Percentiles rank a stretch among this genome's conserved stretches.
Evolutionary conservation across 2,888 invertebrate genomes (phyloP).

Genomic region (Diplazon laetatorius): DNA sequence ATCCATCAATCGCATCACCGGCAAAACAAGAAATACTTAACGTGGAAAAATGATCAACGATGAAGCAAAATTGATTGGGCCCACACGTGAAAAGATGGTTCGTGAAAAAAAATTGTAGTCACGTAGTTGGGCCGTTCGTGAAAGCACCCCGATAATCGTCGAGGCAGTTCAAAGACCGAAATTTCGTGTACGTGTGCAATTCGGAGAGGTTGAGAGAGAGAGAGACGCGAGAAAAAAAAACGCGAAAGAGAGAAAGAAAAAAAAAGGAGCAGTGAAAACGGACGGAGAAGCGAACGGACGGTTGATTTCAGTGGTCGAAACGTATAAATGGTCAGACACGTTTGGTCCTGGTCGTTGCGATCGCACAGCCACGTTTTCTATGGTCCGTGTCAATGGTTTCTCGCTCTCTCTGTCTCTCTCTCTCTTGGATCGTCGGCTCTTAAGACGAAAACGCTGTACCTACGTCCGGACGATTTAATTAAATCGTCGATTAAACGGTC

Average conservation of each 20-base stretch:
- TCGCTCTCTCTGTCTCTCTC: constrained; percentile 4
- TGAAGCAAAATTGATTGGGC: constrained; percentile 3
- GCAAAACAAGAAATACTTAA: too few species aligned
- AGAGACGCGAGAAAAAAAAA: not conserved
- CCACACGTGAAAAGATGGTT: too few species aligned
- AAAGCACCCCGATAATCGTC: constrained; percentile 28
- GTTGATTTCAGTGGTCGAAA: constrained; percentile 61
- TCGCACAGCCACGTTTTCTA: not conserved
- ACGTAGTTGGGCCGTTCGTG: constrained; percentile 7
- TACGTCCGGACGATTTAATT: constrained; percentile 75
- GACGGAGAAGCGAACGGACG: constrained; percentile 21
- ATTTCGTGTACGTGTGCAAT: too few species aligned
- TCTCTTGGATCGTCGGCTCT: too few species aligned
- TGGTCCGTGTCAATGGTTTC: constrained; percentile 1
- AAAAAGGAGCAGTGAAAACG: constrained; percentile 23
- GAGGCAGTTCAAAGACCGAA: constrained; percentile 16
- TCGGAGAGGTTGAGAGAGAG: not conserved
- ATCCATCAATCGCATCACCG: too few species aligned
- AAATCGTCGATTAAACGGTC: constrained; percentile 78
- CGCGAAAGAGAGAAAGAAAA: too few species aligned
- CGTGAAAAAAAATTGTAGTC: too few species aligned
- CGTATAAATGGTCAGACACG: constrained; percentile 66
- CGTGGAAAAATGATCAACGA: too few species aligned
- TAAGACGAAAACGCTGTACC: constrained; percentile 70
- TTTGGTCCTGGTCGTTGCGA: constrained; percentile 21